Conservation (phyloP, 2,797 vertebrate genomes). For the Liasis olivaceus region DNA sequence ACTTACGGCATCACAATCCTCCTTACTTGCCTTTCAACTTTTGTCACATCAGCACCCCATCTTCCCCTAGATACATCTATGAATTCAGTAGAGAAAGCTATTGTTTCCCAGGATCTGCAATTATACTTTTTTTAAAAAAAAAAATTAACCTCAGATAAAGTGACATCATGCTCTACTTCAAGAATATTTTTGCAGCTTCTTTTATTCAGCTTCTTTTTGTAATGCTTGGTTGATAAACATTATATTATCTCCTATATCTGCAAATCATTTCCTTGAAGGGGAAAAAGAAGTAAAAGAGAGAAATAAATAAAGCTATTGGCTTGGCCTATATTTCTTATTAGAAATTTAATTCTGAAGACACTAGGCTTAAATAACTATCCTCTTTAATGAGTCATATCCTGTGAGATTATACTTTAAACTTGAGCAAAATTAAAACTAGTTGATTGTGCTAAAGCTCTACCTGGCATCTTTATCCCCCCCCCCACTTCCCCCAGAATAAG, state of each 20-base stretch:
- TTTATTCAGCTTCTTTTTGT: not conserved
- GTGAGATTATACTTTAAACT: constrained; percentile 46
- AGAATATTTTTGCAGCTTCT: not conserved
- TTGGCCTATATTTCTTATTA: not conserved
- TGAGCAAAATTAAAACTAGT: constrained; percentile 46
- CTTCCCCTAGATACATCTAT: no score
- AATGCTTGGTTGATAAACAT: not conserved
- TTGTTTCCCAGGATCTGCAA: not conserved
- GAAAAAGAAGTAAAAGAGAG: not conserved
- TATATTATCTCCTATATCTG: not conserved
- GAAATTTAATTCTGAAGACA: constrained; percentile 16
- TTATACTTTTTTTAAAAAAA: not conserved
- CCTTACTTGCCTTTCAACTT: not conserved
- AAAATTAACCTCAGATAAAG: not conserved
- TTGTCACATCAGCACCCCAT: not conserved
- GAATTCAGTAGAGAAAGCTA: not conserved
- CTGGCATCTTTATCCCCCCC: no score
- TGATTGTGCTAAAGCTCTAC: not conserved
- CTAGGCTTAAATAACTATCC: constrained; percentile 49
- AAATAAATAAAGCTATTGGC: not conserved
- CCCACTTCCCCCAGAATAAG: not conserved
- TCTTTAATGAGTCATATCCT: constrained; percentile 53
- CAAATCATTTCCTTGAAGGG: not conserved
- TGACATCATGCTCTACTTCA: not conserved
- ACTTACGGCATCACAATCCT: not conserved